Percentiles rank a stretch among this genome's conserved stretches.
Evolutionary conservation across 1,140 invertebrate species (phyloP).

Genomic region (Drosophila mojavensis): DNA sequence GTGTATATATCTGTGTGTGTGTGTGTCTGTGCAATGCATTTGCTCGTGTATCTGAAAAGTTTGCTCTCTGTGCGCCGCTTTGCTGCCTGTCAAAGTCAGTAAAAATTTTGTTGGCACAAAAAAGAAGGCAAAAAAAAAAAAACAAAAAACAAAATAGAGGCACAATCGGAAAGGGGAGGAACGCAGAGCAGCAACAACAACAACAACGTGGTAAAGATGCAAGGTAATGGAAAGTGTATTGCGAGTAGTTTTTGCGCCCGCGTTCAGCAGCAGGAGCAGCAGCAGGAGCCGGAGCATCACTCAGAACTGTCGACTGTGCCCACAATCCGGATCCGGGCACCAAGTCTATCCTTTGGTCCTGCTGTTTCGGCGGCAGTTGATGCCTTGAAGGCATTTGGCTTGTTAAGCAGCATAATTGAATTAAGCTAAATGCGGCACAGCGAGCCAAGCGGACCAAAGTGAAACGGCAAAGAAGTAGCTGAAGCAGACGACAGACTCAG

Average conservation of each 20-base stretch:
- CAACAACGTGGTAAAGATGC: conserved; percentile 48
- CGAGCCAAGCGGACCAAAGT: conserved; percentile 17
- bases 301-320: conserved; percentile 18
- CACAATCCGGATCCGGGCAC: conserved; percentile 32
- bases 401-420: conserved; percentile 62
- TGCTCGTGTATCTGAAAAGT: conserved; percentile 44
- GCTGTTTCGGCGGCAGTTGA: conserved; percentile 21
- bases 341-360: conserved; percentile 16
- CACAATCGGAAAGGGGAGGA: conserved; percentile 21
- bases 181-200: neutral
- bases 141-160: no score
- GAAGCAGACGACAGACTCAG: conserved; percentile 12
- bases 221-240: conserved; percentile 68
- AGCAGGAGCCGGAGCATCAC: conserved; percentile 14
- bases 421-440: conserved; percentile 44
- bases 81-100: conserved; percentile 75
- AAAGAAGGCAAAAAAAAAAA: conserved; percentile 19
- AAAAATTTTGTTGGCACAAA: conserved; percentile 65
- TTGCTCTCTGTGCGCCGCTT: conserved; percentile 32
- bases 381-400: conserved; percentile 59
- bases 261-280: conserved; percentile 1
- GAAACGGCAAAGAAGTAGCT: conserved; percentile 36
- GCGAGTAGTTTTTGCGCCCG: conserved; percentile 28
- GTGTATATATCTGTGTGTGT: conserved; percentile 7
- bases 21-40: conserved; percentile 23